Conservation (phyloP, 2,888 invertebrate genomes). For the Macrosiphum euphorbiae region DNA sequence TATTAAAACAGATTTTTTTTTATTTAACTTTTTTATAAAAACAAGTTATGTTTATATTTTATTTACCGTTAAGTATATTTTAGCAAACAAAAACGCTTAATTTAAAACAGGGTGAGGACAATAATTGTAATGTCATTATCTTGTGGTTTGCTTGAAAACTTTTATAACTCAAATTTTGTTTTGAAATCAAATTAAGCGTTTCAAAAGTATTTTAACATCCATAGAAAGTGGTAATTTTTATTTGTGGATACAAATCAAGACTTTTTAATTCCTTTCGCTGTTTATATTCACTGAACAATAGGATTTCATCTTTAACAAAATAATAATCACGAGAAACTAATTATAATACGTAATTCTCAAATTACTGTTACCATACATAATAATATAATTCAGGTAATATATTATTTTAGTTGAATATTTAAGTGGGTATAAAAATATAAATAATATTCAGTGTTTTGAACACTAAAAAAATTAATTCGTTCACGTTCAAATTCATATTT, state of each 20-base stretch:
- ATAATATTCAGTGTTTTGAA: not conserved
- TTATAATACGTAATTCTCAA: not conserved
- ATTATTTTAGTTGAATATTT: not conserved
- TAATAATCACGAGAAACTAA: not conserved
- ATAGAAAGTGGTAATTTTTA: slow-evolving; percentile 24
- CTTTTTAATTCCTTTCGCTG: not conserved
- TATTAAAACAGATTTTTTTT: not conserved
- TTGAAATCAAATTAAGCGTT: slow-evolving; percentile 20
- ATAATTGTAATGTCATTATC: slow-evolving; percentile 27
- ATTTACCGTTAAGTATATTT: not conserved
- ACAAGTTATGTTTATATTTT: not conserved
- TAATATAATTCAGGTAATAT: not conserved
- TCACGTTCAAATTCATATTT: too few relatives aligned
- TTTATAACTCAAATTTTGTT: slow-evolving; percentile 12
- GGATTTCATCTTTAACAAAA: not conserved
- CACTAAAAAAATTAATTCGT: too few relatives aligned
- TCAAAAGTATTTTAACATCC: not conserved
- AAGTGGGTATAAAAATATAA: not conserved
- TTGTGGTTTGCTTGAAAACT: slow-evolving; percentile 27
- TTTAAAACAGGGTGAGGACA: not conserved
- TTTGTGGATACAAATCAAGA: not conserved
- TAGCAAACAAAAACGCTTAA: not conserved
- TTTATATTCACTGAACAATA: slow-evolving; percentile 3
- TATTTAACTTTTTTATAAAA: not conserved
- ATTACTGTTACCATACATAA: not conserved